phyloP scores from a whole-genome alignment of 2,888 invertebrate species.

The Lamellibrachia columna region DNA sequence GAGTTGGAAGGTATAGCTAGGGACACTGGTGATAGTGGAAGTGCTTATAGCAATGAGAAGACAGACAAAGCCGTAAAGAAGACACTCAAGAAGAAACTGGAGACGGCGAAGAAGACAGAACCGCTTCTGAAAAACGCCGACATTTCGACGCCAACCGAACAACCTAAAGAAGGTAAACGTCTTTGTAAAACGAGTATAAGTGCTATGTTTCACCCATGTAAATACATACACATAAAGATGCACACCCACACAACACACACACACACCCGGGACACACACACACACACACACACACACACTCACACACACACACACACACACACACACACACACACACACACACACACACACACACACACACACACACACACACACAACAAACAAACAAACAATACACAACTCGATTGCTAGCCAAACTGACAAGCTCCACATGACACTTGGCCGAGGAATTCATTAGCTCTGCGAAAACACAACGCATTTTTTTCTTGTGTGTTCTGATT shows the following conservation, averaged over 20 bases:
- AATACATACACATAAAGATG: background rate
- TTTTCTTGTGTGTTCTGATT: background rate
- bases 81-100: background rate
- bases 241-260: too few relatives aligned
- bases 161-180: constrained; percentile 5
- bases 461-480: background rate
- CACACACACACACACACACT: too few relatives aligned
- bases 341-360: too few relatives aligned
- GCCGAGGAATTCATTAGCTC: background rate
- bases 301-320: too few relatives aligned
- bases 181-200: background rate
- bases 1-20: background rate
- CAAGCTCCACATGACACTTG: background rate
- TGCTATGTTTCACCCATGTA: background rate
- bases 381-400: too few relatives aligned
- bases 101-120: background rate
- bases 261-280: too few relatives aligned
- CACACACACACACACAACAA: too few relatives aligned
- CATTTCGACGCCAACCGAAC: background rate
- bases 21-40: background rate
- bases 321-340: too few relatives aligned
- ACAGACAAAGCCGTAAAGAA: background rate
- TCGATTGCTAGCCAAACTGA: too few relatives aligned
- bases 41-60: background rate
- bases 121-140: background rate